A percentile compares a stretch with the other conserved stretches of the same genome.
Evolutionary conservation across 92 coral and sea anemone genomes (phyloP).

Genomic region (Zoanthus gigantus): DNA sequence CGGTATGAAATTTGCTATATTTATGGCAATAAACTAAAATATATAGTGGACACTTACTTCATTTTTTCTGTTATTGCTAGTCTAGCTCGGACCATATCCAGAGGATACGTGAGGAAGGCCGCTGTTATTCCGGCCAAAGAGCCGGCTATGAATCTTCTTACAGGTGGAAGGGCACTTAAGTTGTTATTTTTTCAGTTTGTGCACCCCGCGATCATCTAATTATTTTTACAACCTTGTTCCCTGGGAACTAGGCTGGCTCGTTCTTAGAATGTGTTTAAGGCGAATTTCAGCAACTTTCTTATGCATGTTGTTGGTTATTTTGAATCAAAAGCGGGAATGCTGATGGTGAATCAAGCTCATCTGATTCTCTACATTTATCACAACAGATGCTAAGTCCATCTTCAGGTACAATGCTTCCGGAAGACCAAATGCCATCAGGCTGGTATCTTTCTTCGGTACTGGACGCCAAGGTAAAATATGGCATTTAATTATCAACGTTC

Average conservation of each 20-base stretch:
- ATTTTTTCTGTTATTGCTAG: constrained; percentile 93
- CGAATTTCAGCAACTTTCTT: too few relatives aligned
- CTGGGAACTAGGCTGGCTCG: too few relatives aligned
- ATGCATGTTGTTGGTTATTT: too few relatives aligned
- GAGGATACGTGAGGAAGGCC: constrained; percentile 90
- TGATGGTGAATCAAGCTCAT: too few relatives aligned
- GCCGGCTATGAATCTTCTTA: constrained; percentile 89
- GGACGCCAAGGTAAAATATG: constrained; percentile 62
- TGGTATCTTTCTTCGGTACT: constrained; percentile 62
- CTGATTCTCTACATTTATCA: background rate
- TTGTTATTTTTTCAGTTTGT: too few relatives aligned
- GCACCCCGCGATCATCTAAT: too few relatives aligned
- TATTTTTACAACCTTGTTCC: too few relatives aligned
- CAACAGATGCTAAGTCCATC: constrained; percentile 73
- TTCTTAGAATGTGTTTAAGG: too few relatives aligned
- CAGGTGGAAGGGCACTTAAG: constrained; percentile 77
- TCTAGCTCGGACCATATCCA: constrained; percentile 96
- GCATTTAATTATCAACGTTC: background rate
- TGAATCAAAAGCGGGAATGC: too few relatives aligned
- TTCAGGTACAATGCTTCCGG: constrained; percentile 61
- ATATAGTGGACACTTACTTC: constrained; percentile 63
- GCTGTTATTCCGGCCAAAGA: constrained; percentile 96
- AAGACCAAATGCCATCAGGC: constrained; percentile 53
- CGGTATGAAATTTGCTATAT: background rate
- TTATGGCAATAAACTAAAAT: background rate